Base-by-base conservation (phyloP, 2,888 invertebrate genomes). In the Scrobipalpa atriplicella region DNA sequence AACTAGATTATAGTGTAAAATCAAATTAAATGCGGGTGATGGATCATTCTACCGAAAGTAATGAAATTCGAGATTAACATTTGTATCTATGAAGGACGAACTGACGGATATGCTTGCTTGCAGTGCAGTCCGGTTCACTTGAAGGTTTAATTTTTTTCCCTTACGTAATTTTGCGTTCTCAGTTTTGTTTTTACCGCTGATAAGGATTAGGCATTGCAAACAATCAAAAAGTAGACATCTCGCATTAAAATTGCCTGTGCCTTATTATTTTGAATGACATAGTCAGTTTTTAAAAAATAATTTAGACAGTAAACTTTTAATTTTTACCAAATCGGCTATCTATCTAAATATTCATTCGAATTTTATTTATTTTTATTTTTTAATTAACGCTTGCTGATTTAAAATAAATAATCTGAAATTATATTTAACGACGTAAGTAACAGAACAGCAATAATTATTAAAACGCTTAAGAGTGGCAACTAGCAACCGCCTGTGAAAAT, bases 91-190 rank as follows among this genome's bases (percentile, higher is more conserved):
- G 41, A 61, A 13, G 19, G 7, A 43, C 5, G 3, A 43, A 61
- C 61, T 13, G 19, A 60, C 38, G 13, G 7, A 38, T 10, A n/a
- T 38, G 38, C 38, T 38, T 16, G 29, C 13, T 16, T 38, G 16
- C 38, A n/a, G n/a, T n/a, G n/a, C n/a, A n/a, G n/a, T 60, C 60
- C 60, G 56, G 56, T 56, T 56, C 11, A 56, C 56, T 21, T 21
- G 11, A 21, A 3, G 29, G 9, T 54, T 21, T 11, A 52, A 0
- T 36, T 7, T 16, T 60, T 56, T 19, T n/a, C n/a, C 6, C 29
- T 56, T 56, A 56, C 19, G 29, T 56, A 56, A 56, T 29, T 54
- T 19, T 13, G 56, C 7, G 18, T 2, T 54, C 18, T 21, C 10
- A 56, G 29, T 21, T 29, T 56, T 56, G n/a, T 6, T 2, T 56